Evolutionary conservation across 2,113 vertebrate genomes (phyloP).

Genomic region (Cepphus grylle): DNA sequence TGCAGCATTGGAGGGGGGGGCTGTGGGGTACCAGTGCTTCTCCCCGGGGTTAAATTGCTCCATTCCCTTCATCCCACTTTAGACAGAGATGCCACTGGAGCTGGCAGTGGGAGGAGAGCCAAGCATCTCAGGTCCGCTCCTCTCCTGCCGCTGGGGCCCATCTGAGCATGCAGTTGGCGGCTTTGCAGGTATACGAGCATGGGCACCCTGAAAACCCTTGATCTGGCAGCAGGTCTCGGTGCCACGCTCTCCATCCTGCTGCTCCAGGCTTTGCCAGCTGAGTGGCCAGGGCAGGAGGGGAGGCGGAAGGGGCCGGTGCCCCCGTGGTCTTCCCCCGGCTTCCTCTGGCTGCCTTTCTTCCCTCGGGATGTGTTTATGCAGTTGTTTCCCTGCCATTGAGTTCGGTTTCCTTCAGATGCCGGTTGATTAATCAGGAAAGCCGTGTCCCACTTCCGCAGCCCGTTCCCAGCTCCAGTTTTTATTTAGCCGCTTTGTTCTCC

Average conservation of each 20-base stretch:
- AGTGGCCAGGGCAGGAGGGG: background rate
- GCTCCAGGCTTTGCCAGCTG: background rate
- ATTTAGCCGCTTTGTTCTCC: constrained; percentile 43
- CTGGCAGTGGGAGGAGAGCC: background rate
- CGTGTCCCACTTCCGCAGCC: constrained; percentile 29
- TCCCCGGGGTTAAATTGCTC: background rate
- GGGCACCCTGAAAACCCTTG: background rate
- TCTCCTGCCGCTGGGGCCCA: background rate
- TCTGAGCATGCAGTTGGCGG: background rate
- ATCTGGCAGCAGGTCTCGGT: background rate
- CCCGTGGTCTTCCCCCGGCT: background rate
- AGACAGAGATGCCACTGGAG: background rate
- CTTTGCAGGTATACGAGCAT: background rate
- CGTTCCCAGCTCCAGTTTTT: constrained; percentile 55
- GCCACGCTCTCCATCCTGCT: fast-evolving
- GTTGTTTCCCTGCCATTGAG: constrained; percentile 50
- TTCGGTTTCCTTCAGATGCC: constrained; percentile 42
- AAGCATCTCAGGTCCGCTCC: background rate
- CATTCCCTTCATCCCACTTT: background rate
- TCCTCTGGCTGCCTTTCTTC: constrained; percentile 38
- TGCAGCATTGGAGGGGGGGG: background rate
- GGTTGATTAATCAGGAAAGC: constrained; percentile 38
- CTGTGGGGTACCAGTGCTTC: background rate
- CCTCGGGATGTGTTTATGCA: constrained; percentile 55
- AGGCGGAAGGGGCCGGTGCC: background rate